A percentile compares a stretch with the other conserved stretches of the same genome.
Evolutionary conservation across 2,888 invertebrate species (phyloP).

Genomic region (Ectemnius continuus): DNA sequence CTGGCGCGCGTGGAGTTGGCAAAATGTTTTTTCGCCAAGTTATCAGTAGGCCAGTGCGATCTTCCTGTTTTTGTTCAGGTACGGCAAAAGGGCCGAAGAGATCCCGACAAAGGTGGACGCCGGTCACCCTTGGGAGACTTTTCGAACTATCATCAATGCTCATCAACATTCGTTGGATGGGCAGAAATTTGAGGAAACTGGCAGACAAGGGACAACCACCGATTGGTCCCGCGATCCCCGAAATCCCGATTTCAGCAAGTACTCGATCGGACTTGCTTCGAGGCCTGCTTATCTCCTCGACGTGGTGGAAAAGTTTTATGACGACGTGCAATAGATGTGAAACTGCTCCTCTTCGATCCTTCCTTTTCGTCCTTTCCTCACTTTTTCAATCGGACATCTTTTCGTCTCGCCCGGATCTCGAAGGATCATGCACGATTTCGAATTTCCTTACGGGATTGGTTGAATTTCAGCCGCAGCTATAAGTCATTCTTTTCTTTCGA

Average conservation of each 20-base stretch:
- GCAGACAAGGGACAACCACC: conserved; percentile 36
- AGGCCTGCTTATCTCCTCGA: conserved; percentile 35
- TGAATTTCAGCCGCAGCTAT: too few species aligned
- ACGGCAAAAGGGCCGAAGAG: conserved; percentile 63
- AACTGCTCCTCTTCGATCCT: neutral
- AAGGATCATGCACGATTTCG: too few species aligned
- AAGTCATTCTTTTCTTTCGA: too few species aligned
- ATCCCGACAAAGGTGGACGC: conserved; percentile 15
- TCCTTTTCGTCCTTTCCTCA: neutral
- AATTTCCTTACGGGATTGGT: too few species aligned
- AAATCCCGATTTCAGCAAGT: conserved; percentile 16
- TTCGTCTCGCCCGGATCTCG: neutral
- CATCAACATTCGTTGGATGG: conserved; percentile 39
- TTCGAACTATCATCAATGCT: conserved; percentile 50
- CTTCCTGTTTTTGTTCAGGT: conserved; percentile 46
- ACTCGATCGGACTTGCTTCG: conserved; percentile 11
- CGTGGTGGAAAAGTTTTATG: conserved; percentile 53
- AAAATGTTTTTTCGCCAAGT: too few species aligned
- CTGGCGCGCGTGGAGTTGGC: too few species aligned
- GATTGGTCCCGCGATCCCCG: conserved; percentile 25
- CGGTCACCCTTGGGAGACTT: conserved; percentile 49
- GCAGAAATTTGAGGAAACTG: conserved; percentile 37
- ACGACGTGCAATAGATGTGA: conserved; percentile 51
- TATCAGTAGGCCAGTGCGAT: too few species aligned
- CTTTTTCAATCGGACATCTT: neutral